Evolutionary conservation across 2,797 vertebrate species (phyloP).

Genomic region (Hypotaenidia okinawae): DNA sequence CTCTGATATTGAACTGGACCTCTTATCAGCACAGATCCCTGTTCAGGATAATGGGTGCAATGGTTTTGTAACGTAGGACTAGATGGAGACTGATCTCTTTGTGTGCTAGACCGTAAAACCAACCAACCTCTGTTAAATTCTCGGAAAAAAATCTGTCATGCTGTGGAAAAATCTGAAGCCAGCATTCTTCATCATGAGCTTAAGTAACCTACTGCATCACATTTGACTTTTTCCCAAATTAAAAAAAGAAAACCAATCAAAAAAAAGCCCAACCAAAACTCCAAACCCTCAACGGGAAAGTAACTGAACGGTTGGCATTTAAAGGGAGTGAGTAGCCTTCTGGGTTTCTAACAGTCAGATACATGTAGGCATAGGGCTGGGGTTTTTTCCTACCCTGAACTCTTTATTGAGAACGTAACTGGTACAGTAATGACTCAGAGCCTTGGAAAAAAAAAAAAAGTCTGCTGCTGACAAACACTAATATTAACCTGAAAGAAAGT

Average conservation of each 20-base stretch:
- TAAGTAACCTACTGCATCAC: constrained; percentile 45
- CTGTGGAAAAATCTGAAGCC: constrained; percentile 7
- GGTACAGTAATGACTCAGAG: constrained; percentile 77
- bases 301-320: constrained; percentile 76
- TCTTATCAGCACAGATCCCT: background rate
- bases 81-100: background rate
- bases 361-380: constrained; percentile 64
- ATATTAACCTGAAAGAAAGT: constrained; percentile 66
- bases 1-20: background rate
- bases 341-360: constrained; percentile 63
- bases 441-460: constrained; percentile 28
- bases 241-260: background rate
- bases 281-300: background rate
- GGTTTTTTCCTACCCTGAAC: constrained; percentile 57
- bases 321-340: constrained; percentile 66
- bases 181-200: background rate
- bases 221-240: constrained; percentile 50
- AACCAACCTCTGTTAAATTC: background rate
- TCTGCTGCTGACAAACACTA: constrained; percentile 72
- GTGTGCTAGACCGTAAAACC: background rate
- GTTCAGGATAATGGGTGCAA: background rate
- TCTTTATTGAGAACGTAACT: constrained; percentile 69
- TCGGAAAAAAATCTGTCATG: background rate
- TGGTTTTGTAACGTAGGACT: background rate
- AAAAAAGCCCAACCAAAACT: background rate